Conservation (phyloP, 2,888 invertebrate genomes). For the Aporophyla lueneburgensis region DNA sequence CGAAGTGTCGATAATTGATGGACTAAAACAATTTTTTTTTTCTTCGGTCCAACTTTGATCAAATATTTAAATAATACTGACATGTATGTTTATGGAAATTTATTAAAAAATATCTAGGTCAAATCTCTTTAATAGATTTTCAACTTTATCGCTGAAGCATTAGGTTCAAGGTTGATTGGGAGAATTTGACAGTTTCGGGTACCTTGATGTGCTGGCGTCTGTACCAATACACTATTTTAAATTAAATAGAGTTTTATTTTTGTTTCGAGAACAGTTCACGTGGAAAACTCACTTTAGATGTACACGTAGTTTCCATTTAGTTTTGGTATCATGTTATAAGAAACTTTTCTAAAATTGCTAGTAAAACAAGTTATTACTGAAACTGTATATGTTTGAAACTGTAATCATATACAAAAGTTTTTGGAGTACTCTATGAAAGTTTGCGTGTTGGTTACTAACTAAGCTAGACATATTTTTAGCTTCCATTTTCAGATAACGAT, state of each 20-base stretch:
- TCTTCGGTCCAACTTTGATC: too few relatives aligned
- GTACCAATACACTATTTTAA: too few relatives aligned
- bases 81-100: too few relatives aligned
- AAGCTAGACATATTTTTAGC: background rate
- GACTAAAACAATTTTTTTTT: too few relatives aligned
- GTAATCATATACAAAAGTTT: conserved; percentile 10
- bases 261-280: background rate
- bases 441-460: background rate
- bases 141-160: too few relatives aligned
- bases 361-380: background rate
- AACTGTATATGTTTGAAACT: conserved; percentile 11
- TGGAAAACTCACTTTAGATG: background rate
- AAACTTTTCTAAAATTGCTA: conserved; percentile 2
- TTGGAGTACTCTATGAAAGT: conserved; percentile 9
- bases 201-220: too few relatives aligned
- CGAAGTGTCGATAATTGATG: too few relatives aligned
- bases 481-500: background rate
- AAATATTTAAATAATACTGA: too few relatives aligned
- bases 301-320: background rate
- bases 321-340: background rate
- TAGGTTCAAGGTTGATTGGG: too few relatives aligned
- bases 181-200: too few relatives aligned
- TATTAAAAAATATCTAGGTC: too few relatives aligned
- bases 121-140: too few relatives aligned
- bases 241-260: background rate